Percentiles rank a stretch among this genome's conserved stretches.
Conservation (phyloP, 92 coral and sea anemone genomes). For the Chrysogorgia sp. region DNA sequence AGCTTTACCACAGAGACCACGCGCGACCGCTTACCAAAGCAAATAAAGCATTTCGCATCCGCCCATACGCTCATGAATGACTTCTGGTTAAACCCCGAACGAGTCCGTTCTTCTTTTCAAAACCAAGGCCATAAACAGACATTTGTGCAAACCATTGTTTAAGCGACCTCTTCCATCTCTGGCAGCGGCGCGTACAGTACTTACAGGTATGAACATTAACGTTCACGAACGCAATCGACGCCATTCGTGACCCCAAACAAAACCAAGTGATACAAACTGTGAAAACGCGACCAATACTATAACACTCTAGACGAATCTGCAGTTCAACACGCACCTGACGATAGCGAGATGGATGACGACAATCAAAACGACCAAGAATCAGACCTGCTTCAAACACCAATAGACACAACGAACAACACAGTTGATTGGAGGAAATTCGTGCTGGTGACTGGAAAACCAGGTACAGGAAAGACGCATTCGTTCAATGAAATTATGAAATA, state of each 20-base stretch:
- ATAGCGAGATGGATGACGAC: too few relatives aligned
- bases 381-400: background rate
- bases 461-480: constrained; percentile 43
- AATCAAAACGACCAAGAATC: background rate
- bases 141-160: background rate
- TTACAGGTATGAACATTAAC: background rate
- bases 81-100: background rate
- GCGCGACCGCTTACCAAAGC: background rate
- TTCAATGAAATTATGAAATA: constrained; percentile 22
- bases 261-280: background rate
- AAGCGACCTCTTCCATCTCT: background rate
- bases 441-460: constrained; percentile 45
- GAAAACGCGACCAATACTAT: background rate
- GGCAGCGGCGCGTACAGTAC: background rate
- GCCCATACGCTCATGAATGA: background rate
- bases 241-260: background rate
- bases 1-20: too few relatives aligned
- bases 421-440: constrained; percentile 32
- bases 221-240: background rate
- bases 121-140: background rate
- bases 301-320: background rate
- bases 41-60: background rate
- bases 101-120: background rate
- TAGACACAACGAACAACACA: background rate
- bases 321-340: background rate